Base-by-base conservation (phyloP, 1,140 invertebrate genomes). In the Teleogryllus occipitalis region DNA sequence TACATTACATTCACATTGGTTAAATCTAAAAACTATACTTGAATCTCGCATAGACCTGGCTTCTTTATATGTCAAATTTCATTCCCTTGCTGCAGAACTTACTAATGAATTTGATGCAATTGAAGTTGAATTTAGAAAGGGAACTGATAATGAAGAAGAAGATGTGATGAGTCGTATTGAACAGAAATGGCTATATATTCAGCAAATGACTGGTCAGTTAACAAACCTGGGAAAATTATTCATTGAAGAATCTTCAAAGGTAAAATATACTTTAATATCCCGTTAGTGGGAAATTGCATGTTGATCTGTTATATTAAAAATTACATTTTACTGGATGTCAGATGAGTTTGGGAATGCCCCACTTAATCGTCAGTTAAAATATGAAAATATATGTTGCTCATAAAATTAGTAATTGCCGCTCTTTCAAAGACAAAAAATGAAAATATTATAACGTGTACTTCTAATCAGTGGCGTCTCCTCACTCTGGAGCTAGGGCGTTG, bases 41-140 rank as follows among this genome's bases (percentile, higher is more conserved):
- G 86, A 88, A 80, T 15, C 77, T 78, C 89, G 94, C 80, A 89
- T 94, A 39, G 88, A 91, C 80, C 83, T 91, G 12, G 88, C 90
- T 47, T 89, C 90, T 79, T 84, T 90, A 78, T 94, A 95, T 82
- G 89, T 93, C 49, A 90, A 93, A 81, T 95, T 95, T 86, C 93
- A 94, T 82, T 89, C 91, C 83, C 88, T 90, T 46, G 91, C 92
- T 49, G 89, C 91, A 74, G 89, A 91, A 83, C 87, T 95, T 47
- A 88, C 88, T 77, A 89, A 87, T 80, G 90, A 93, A 83, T 87
- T 94, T 82, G 91, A 94, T 83, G 87, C 87, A 79, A 83, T 95
- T 47, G 92, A 95, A 82, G 82, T 84, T 78, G 85, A 90, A 80
- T 83, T 92, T 72, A 87, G 86, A 74, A 85, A 85, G 46, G 85